phyloP scores from a whole-genome alignment of 2,797 vertebrate genomes.

The Sebastes trivittatus region DNA sequence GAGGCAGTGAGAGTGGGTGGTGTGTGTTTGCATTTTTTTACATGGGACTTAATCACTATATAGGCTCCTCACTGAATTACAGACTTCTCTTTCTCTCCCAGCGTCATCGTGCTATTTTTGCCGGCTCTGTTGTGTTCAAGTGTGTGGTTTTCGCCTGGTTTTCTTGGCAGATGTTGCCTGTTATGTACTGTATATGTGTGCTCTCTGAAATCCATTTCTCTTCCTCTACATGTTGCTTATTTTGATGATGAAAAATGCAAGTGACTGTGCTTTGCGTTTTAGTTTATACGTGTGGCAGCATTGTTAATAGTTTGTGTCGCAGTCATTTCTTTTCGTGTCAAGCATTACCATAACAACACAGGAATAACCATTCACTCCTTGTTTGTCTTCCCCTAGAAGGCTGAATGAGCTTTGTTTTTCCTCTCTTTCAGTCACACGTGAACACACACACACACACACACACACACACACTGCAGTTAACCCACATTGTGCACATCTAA shows the following conservation, averaged over 20 bases:
- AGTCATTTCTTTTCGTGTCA: slow-evolving; percentile 13
- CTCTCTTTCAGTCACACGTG: slow-evolving; percentile 29
- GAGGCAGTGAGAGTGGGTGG: slow-evolving; percentile 72
- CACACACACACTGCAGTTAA: slow-evolving; percentile 30
- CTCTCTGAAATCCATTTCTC: slow-evolving; percentile 20
- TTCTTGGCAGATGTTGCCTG: slow-evolving; percentile 49
- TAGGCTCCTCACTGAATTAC: slow-evolving; percentile 76
- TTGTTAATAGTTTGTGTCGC: slow-evolving; percentile 1
- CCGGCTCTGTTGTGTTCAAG: slow-evolving; percentile 65
- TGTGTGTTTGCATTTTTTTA: slow-evolving; percentile 68
- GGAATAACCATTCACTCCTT: slow-evolving; percentile 32
- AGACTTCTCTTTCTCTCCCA: slow-evolving; percentile 68
- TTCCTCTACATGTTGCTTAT: neutral
- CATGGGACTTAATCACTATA: slow-evolving; percentile 78
- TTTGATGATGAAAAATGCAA: neutral
- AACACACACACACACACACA: slow-evolving; percentile 18
- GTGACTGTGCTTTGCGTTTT: neutral
- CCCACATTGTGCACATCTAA: slow-evolving; percentile 39
- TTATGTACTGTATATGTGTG: slow-evolving; percentile 27
- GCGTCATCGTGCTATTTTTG: slow-evolving; percentile 74
- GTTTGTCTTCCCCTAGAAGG: slow-evolving; percentile 54
- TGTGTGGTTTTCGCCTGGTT: slow-evolving; percentile 35
- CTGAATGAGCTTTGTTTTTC: slow-evolving; percentile 63
- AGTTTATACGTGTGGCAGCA: neutral
- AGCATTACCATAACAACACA: slow-evolving; percentile 67